A percentile compares a stretch with the other conserved stretches of the same genome.
Conservation (phyloP, 2,888 invertebrate genomes). For the Stenotaenia linearis region DNA sequence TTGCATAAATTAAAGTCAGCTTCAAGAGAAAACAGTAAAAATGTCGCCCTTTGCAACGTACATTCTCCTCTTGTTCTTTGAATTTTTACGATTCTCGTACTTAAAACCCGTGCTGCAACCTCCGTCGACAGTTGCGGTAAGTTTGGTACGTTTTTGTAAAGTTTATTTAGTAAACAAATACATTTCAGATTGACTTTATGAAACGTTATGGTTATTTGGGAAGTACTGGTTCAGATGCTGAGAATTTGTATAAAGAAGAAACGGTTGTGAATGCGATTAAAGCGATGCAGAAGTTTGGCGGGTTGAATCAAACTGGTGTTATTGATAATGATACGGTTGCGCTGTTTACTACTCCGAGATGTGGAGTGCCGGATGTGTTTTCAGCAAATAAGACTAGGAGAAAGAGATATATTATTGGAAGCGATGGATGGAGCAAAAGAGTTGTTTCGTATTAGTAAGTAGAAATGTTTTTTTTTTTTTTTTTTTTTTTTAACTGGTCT, state of each 20-base stretch:
- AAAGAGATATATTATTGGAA: slow-evolving; percentile 58
- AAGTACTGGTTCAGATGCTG: slow-evolving; percentile 51
- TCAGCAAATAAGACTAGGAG: slow-evolving; percentile 42
- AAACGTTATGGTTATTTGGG: slow-evolving; percentile 64
- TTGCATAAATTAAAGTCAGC: neutral
- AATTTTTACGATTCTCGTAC: too few relatives aligned
- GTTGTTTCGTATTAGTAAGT: slow-evolving; percentile 62
- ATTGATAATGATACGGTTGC: slow-evolving; percentile 61
- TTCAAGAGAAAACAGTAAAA: neutral
- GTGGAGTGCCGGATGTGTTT: slow-evolving; percentile 65
- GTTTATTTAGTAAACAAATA: neutral
- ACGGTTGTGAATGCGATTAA: slow-evolving; percentile 60
- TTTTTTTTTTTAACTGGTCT: neutral
- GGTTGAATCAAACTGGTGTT: slow-evolving; percentile 61
- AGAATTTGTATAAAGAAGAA: slow-evolving; percentile 58
- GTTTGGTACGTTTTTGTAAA: neutral
- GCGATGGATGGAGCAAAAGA: slow-evolving; percentile 63
- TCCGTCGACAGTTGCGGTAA: neutral
- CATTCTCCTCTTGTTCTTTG: too few relatives aligned
- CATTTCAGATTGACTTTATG: slow-evolving; percentile 53
- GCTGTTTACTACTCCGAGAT: slow-evolving; percentile 62
- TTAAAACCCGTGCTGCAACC: neutral
- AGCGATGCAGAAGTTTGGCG: slow-evolving; percentile 66
- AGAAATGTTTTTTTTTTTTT: neutral
- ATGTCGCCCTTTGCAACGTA: neutral